Evolutionary conservation across 2,888 invertebrate species (phyloP).

Genomic region (Epirrhoe tristata): DNA sequence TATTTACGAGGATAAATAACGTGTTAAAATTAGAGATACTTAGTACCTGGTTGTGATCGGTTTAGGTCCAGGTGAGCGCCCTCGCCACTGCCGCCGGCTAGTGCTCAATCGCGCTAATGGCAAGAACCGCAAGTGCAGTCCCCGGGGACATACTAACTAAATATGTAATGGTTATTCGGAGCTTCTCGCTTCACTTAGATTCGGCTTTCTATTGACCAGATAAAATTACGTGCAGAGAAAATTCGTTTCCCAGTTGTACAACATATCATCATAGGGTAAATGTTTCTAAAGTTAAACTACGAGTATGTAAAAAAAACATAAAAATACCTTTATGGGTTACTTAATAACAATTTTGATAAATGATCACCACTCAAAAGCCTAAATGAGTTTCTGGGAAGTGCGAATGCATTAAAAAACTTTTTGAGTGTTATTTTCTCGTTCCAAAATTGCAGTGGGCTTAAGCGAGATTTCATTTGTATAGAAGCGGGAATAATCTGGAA

Average conservation of each 20-base stretch:
- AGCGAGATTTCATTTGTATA: constrained; percentile 85
- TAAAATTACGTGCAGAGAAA: constrained; percentile 54
- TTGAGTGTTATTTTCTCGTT: constrained; percentile 82
- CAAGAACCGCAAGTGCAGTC: constrained; percentile 78
- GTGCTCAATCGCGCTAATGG: constrained; percentile 81
- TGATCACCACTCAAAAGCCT: constrained; percentile 45
- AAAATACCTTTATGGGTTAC: neutral
- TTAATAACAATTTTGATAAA: neutral
- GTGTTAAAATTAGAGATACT: constrained; percentile 42
- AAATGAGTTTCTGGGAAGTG: constrained; percentile 73
- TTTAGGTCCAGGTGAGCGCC: constrained; percentile 41
- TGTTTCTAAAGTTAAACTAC: neutral
- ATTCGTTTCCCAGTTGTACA: constrained; percentile 3
- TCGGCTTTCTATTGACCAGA: constrained; percentile 64
- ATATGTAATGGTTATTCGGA: constrained; percentile 78
- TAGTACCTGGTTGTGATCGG: constrained; percentile 34
- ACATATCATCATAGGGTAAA: constrained; percentile 1
- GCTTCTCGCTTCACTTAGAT: constrained; percentile 67
- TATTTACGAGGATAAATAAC: constrained; percentile 33
- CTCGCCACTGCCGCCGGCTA: constrained; percentile 41
- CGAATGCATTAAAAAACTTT: constrained; percentile 79
- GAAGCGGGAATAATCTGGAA: constrained; percentile 83
- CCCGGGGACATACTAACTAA: constrained; percentile 75
- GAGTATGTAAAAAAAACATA: no score
- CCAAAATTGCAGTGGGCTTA: constrained; percentile 84